phyloP scores from a whole-genome alignment of 2,888 invertebrate genomes.

The Lacanobia wlatinum region DNA sequence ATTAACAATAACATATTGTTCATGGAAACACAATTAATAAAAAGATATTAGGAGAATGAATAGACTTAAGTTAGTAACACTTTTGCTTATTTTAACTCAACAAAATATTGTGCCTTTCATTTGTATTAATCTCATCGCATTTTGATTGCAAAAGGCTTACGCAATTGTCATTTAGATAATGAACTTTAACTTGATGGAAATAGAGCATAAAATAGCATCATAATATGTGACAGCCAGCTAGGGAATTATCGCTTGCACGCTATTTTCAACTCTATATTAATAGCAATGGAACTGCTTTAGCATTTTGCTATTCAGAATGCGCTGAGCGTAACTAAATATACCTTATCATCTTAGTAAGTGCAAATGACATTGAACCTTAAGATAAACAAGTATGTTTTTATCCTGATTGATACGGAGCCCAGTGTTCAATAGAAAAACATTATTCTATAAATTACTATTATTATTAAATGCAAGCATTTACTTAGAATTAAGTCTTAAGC shows the following conservation, averaged over 20 bases:
- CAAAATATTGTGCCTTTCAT: slow-evolving; percentile 6
- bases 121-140: background rate
- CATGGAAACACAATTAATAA: background rate
- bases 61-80: background rate
- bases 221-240: too few species aligned
- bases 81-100: slow-evolving; percentile 17
- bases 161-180: slow-evolving; percentile 3
- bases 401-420: background rate
- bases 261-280: slow-evolving; percentile 9
- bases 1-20: background rate
- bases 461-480: background rate
- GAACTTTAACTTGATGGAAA: too few species aligned
- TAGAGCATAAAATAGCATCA: too few species aligned
- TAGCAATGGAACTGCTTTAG: background rate
- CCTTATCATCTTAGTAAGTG: background rate
- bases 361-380: too few species aligned
- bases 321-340: background rate
- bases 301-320: slow-evolving; percentile 1
- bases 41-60: too few species aligned
- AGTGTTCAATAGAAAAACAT: background rate
- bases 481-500: background rate
- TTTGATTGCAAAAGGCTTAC: background rate
- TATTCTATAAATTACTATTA: slow-evolving; percentile 8
- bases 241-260: background rate
- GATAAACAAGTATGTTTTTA: background rate